Base-by-base conservation (phyloP, 2,113 vertebrate species). In the Gasterosteus aculeatus region DNA sequence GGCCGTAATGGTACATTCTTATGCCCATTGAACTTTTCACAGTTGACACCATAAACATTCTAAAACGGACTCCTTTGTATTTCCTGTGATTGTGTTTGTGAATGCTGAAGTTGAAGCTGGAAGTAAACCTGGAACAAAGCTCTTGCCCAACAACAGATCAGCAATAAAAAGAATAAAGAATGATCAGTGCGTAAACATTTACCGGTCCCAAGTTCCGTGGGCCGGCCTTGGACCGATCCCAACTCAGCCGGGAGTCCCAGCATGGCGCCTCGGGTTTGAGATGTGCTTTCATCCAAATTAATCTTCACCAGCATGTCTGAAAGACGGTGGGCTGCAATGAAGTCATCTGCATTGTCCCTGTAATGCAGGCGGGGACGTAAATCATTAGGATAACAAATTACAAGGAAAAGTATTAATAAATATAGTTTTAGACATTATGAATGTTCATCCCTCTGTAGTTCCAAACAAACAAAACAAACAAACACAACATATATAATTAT, bases 261-360 rank as follows among this genome's bases (percentile, higher is more conserved):
- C 22, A 61, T 6, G 1, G 77, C 76, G 15, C 26, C 29, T n/a
- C 76, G 82, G 46, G 61, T 82, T 66, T 54, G 78, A 33, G 86
- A 82, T 14, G 42, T 39, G 3, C 70, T 81, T 46, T 94, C 93
- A 81, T 95, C 91, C 75, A 93, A 54, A 69, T 86, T 81, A 69
- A 94, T 89, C 26, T 93, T 94, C 35, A 95, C 73, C 44, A 95
- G 81, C 82, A 81, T 71, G 88, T 88, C 85, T 81, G 90, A 92
- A 79, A 93, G 31, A 44, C 59, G 83, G 9, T 94, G 92, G 31
- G 89, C 92, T 54, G 94, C 94, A 69, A 93, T 83, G 70, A 88
- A 91, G 70, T 92, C 93, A 4, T 91, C 91, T 44, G 86, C 88
- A 80, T 86, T 82, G 75, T 94, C 94, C 87, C 96, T 97, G 69